phyloP scores from a whole-genome alignment of 2,797 vertebrate species.

The Discoglossus pictus region DNA sequence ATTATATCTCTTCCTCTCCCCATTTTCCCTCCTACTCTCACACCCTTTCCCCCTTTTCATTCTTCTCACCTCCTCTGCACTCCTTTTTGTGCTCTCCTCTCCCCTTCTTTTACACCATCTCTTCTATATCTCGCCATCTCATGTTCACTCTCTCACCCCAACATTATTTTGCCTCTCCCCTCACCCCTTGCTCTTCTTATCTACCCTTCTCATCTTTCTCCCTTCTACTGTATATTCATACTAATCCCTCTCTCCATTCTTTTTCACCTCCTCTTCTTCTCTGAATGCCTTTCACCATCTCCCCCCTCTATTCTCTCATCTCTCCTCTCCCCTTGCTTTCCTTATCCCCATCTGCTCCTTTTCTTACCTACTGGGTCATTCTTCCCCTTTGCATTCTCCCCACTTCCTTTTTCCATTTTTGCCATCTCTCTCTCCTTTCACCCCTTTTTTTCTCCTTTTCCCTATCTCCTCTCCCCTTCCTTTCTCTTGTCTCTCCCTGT shows the following conservation, averaged over 20 bases:
- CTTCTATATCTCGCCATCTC: neutral
- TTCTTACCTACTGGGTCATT: conserved; percentile 46
- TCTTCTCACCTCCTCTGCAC: too few relatives aligned
- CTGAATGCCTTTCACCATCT: too few relatives aligned
- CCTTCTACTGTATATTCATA: neutral
- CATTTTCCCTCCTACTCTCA: too few relatives aligned
- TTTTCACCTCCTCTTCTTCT: too few relatives aligned
- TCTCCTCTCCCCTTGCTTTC: neutral
- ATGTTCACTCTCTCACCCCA: neutral
- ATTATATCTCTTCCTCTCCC: neutral
- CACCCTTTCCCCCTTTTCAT: too few relatives aligned
- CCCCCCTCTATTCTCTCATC: too few relatives aligned
- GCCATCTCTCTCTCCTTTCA: neutral
- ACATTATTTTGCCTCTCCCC: conserved; percentile 21
- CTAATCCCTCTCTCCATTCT: neutral
- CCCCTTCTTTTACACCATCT: too few relatives aligned
- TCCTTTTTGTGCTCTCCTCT: neutral
- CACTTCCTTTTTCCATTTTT: too few relatives aligned
- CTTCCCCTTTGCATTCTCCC: neutral
- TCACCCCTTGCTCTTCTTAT: conserved; percentile 44
- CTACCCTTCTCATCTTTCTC: neutral
- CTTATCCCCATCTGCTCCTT: conserved; percentile 2
- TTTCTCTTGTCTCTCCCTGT: conserved; percentile 29
- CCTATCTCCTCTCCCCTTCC: neutral
- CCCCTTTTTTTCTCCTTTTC: neutral